Base-by-base conservation (phyloP, 2,888 invertebrate species). In the Sympetrum striolatum region DNA sequence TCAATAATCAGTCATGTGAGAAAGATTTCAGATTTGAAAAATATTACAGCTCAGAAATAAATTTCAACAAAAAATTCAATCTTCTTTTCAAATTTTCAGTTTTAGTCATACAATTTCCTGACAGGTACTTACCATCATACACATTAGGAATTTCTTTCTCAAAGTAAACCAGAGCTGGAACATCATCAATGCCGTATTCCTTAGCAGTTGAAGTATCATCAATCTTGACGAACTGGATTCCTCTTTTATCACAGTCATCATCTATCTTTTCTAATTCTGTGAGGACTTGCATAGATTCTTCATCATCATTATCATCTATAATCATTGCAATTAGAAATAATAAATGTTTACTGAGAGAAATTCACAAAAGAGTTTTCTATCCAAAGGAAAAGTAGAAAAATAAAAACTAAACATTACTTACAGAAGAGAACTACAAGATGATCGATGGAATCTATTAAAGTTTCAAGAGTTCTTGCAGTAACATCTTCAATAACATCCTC, bases 401-500 rank as follows among this genome's bases (percentile, higher is more conserved):
- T 39, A 44, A 22, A 6, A 73, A 91, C n/a, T 39, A 44, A 5
- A 35, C 15, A 44, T 91, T 93, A 95, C 97, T 96, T 95, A 98
- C 98, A 98, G 94, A 98, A 98, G 91, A 98, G 94, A 92, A 98
- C 98, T 92, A 98, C 98, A 93, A 98, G 96, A 94, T 98, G 97
- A 93, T 98, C 98, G 92, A 98, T 97, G 93, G 97, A 98, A 93
- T 96, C 97, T 92, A 98, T 98, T 82, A 98, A 95, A 79, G 98
- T 98, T 92, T 97, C 96, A 91, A 98, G 95, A 64, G 98, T 98
- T 94, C 98, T 98, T 91, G 97, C 96, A n/a, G 98, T 98, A 91
- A 98, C 98, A 93, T 98, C 98, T 94, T 98, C 98, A 92, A 98
- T 98, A 91, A 98, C 96, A 94, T 98, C 98, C 93, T 98, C 98